A percentile compares a stretch with the other conserved stretches of the same genome.
phyloP scores from a whole-genome alignment of 2,113 vertebrate species.

The Podocnemis expansa region DNA sequence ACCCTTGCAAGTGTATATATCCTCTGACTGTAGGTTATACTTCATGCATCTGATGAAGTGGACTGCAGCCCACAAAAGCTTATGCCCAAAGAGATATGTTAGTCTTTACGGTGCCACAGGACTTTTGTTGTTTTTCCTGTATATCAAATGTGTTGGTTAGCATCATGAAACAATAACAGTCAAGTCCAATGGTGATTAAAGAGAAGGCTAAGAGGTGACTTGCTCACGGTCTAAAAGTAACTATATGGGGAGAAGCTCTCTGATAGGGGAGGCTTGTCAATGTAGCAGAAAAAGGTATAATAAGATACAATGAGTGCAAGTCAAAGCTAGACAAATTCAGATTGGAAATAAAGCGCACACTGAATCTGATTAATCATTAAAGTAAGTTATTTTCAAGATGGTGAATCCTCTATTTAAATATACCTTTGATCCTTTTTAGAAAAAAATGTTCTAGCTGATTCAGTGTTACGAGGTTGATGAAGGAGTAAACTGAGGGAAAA shows the following conservation, averaged over 20 bases:
- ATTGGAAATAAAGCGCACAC: not conserved
- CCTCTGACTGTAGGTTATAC: too few species aligned
- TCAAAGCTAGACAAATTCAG: not conserved
- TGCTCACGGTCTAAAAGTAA: not conserved
- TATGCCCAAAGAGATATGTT: too few species aligned
- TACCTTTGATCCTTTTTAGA: not conserved
- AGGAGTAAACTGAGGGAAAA: not conserved
- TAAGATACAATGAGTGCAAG: not conserved
- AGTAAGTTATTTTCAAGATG: not conserved
- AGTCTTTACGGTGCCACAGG: too few species aligned
- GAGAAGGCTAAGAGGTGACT: not conserved
- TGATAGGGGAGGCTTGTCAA: not conserved
- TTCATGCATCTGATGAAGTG: too few species aligned
- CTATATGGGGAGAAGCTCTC: not conserved
- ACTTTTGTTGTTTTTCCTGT: too few species aligned
- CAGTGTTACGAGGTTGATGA: not conserved
- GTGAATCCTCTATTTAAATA: not conserved
- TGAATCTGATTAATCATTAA: rapidly evolving
- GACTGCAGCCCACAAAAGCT: too few species aligned
- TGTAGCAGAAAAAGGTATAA: not conserved
- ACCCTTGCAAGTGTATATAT: too few species aligned
- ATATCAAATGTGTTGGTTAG: not conserved
- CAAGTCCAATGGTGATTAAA: not conserved
- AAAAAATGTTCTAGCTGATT: not conserved
- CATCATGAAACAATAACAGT: not conserved